phyloP scores from a whole-genome alignment of 2,797 vertebrate genomes.

The Periparus ater region DNA sequence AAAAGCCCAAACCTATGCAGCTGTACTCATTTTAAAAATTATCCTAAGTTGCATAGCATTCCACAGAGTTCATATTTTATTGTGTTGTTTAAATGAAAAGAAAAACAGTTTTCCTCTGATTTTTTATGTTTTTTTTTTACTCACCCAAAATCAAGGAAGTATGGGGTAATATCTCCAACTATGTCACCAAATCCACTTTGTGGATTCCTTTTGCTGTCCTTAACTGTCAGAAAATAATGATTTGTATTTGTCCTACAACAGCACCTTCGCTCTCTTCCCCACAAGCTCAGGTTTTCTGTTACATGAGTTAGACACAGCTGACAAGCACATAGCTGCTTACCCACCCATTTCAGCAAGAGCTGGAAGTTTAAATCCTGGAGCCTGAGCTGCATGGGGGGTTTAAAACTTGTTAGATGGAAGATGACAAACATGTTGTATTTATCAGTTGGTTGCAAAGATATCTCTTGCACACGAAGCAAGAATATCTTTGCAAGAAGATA shows the following conservation, averaged over 20 bases:
- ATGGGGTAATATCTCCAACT: not conserved
- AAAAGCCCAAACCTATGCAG: not conserved
- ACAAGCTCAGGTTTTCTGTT: not conserved
- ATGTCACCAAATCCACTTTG: not conserved
- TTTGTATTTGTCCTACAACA: not conserved
- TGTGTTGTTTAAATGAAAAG: not conserved
- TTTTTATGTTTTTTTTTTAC: not conserved
- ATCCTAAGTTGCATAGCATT: not conserved
- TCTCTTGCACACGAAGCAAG: not conserved
- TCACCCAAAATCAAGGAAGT: not conserved
- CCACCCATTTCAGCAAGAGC: not conserved
- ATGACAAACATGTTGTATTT: not conserved
- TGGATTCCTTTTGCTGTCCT: not conserved
- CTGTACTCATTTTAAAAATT: not conserved
- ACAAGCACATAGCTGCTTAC: not conserved
- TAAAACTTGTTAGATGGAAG: not conserved
- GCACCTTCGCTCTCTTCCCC: not conserved
- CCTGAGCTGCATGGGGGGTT: rapidly evolving
- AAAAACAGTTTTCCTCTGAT: not conserved
- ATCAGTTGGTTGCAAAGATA: not conserved
- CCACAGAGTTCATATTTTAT: not conserved
- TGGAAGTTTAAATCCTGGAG: not conserved
- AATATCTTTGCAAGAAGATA: not conserved
- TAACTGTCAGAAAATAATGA: not conserved
- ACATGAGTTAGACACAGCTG: not conserved